Base-by-base conservation (phyloP, 2,888 invertebrate species). In the Drosophila cognata region DNA sequence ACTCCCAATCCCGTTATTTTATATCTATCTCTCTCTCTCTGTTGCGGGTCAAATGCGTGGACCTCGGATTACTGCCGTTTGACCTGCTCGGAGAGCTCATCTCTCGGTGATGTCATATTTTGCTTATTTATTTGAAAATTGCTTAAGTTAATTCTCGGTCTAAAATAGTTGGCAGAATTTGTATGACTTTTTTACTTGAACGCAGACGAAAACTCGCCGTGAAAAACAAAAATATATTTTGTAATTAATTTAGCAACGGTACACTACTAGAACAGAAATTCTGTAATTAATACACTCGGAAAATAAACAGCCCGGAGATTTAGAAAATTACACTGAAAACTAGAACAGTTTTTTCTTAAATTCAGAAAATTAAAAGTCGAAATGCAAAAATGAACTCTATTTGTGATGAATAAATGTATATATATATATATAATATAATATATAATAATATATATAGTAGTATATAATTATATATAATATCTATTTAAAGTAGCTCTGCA, bases 31-130 rank as follows among this genome's bases (percentile, higher is more conserved):
- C 2, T n/a, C 18, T 4, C 18, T 41, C 21, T 52, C 46, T 57
- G 63, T 59, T 57, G 29, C 62, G 70, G 46, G 43, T 73, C 91
- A 80, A 90, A 73, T 79, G 67, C 77, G 91, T 62, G 91, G 91
- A 92, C 91, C 91, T 85, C 62, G 91, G 91, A 92, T 92, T 92
- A 92, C 91, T 86, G 89, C 91, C 85, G 68, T 80, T 90, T 89
- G 91, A 82, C 13, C 50, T 36, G 53, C 36, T 8, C 21, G 11
- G 43, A 57, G 43, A 25, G 36, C 13, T 48, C 35, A 8, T 48
- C 11, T 25, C 52, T 57, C 8, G 57, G 1, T 56, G 38, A 25
- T 46, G 46, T 33, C 18, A 58, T 33, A 18, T 46, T 58, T 21
- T 28, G 6, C 25, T 43, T 21, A 16, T 46, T 25, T 46, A 25